Base-by-base conservation (phyloP, 35 echinoderm and acorn worm species). In the Anneissia japonica region DNA sequence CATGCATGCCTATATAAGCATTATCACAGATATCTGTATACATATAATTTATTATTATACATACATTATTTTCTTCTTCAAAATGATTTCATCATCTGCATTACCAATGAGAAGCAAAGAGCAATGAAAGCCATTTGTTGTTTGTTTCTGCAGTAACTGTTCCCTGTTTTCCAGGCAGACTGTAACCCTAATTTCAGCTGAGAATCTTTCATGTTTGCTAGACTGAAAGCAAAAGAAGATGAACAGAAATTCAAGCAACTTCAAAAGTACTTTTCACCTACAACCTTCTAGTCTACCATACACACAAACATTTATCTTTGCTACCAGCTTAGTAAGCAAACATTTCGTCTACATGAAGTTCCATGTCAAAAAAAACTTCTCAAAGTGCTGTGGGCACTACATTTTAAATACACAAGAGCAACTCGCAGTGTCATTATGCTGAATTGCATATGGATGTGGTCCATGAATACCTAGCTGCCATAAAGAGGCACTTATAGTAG, bases 11-110 rank as follows among this genome's bases (percentile, higher is more conserved):
- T n/a, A n/a, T n/a, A n/a, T n/a, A n/a, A n/a, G n/a, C n/a, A n/a
- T n/a, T n/a, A n/a, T n/a, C n/a, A n/a, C n/a, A n/a, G n/a, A n/a
- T n/a, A n/a, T n/a, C n/a, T n/a, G n/a, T n/a, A n/a, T n/a, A n/a
- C n/a, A n/a, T n/a, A n/a, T n/a, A n/a, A n/a, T n/a, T n/a, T n/a
- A n/a, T n/a, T n/a, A n/a, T n/a, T n/a, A 37, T n/a, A 79, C 85
- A 88, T 92, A 93, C 92, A 80, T 81, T 32, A 93, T 87, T 90
- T 88, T 93, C 75, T 86, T 84, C 84, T 93, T 93, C 75, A 73
- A 80, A 64, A 90, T 74, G 11, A 93, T 72, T 31, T 86, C 73
- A 75, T 93, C 90, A 86, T 93, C 88, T 11, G 91, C 91, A 77
- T 93, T 88, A 30, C 92, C 92, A 36, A 93, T 81, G 13, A 90